These are phyloP conservation scores for Julus scandinavius DNA, from an alignment of 2,888 invertebrate species.

Conservation along the genomic window DNA sequence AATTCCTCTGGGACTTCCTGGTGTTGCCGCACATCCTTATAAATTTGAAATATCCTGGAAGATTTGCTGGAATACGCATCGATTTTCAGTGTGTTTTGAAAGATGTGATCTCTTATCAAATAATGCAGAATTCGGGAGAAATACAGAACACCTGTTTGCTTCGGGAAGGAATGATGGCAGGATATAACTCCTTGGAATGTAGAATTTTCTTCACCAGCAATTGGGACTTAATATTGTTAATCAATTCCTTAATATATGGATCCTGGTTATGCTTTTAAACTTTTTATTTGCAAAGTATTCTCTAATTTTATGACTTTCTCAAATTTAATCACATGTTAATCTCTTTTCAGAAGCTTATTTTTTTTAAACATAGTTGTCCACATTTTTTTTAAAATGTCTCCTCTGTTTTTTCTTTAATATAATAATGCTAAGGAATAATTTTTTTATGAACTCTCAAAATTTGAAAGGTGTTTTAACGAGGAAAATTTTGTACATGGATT, in stretches of 20 bases:
- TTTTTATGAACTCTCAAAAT: too few relatives aligned
- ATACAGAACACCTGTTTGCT: background rate
- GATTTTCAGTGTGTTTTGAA: background rate
- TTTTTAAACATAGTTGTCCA: too few relatives aligned
- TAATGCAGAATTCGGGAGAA: background rate
- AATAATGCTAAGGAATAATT: too few relatives aligned
- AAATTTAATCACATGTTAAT: too few relatives aligned
- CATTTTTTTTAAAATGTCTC: too few relatives aligned
- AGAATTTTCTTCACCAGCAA: background rate
- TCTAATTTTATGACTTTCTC: background rate
- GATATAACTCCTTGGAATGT: background rate
- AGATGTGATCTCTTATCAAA: background rate
- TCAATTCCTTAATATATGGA: background rate
- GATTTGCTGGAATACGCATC: background rate
- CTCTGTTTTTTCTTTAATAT: too few relatives aligned
- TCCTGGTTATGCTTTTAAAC: background rate
- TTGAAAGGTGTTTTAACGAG: too few relatives aligned
- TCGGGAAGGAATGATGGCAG: background rate
- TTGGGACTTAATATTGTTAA: background rate
- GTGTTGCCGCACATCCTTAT: background rate
- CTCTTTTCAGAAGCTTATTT: too few relatives aligned
- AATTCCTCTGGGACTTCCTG: conserved; percentile 11
- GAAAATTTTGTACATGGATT: too few relatives aligned
- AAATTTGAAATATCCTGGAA: background rate
- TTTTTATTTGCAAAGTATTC: background rate